Evolutionary conservation across 1,140 invertebrate genomes (phyloP), one percentile per base, ranked within the genome.

Genomic region (Drosophila lacteicornis): DNA sequence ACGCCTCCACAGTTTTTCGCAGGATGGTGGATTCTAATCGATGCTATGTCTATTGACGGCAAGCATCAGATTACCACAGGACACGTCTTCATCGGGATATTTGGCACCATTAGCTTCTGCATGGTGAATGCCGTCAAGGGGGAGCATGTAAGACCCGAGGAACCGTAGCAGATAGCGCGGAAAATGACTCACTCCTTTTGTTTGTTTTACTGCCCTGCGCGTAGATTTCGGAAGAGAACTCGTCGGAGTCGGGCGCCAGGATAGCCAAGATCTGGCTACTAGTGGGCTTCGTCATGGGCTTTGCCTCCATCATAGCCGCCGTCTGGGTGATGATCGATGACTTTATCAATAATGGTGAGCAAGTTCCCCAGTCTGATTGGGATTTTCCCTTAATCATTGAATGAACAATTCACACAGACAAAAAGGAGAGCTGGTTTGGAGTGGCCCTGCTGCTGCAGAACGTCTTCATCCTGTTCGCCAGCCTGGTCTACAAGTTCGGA

Each of bases 51-150:
- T 8, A 95, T 95, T 6, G 97, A 97, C 92, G 88, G 86, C 1
- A 58, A 79, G 19, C 91, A 92, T 43, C 91, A 94, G 38, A 96
- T 97, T 5, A 93, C 94, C 63, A 95, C 97, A 30, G 96, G 97
- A 15, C 98, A 98, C 93, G 96, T 98, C 91, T 95, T 98, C n/a
- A 98, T 98, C 93, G 99, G 99, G 25, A 96, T 99, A 27, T 95
- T 99, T 92, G 97, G 97, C 30, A 99, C 98, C 22, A 88, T 99
- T 69, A 98, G 98, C 27, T 95, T 99, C 46, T 95, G 99, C 77
- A 99, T 99, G 98, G 97, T 99, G 5, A 99, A 99, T 94, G 96
- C 97, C 22, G 98, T 99, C 3, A 98, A 98, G 33, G 99, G 99
- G 94, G 96, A 97, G 56, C 97, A 99, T 94, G 95, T 98, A 75